A percentile compares a stretch with the other conserved stretches of the same genome.
phyloP scores from a whole-genome alignment of 2,113 vertebrate species.

The Pagrus major region DNA sequence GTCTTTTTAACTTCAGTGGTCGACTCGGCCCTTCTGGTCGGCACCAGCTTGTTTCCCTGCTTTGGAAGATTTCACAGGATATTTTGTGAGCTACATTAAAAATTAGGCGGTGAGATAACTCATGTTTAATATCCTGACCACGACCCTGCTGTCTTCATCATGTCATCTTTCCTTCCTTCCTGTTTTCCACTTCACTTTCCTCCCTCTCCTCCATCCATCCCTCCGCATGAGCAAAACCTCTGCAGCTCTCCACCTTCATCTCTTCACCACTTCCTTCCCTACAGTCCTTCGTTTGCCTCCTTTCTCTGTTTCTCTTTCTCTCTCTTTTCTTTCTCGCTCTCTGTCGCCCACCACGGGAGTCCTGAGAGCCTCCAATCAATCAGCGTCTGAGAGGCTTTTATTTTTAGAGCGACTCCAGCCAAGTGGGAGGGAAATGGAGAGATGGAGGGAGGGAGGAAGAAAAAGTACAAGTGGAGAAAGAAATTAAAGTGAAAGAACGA shows the following conservation, averaged over 20 bases:
- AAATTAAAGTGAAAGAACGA: constrained; percentile 23
- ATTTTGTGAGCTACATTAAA: too few species aligned
- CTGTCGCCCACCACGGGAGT: constrained; percentile 65
- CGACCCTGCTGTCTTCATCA: too few species aligned
- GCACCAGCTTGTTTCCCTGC: too few species aligned
- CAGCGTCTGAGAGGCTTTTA: constrained; percentile 75
- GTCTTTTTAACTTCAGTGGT: too few species aligned
- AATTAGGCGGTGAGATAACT: too few species aligned
- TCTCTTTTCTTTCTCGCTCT: constrained; percentile 21
- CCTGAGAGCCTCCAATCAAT: constrained; percentile 79
- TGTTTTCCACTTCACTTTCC: too few species aligned
- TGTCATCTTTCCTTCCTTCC: too few species aligned
- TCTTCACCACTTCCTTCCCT: constrained; percentile 17
- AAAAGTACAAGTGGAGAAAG: constrained; percentile 21
- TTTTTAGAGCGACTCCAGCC: constrained; percentile 90
- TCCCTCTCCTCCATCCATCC: not conserved
- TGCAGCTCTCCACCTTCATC: constrained; percentile 1
- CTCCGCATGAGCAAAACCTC: constrained; percentile 13
- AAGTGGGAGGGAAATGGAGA: constrained; percentile 63
- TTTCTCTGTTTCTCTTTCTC: not conserved
- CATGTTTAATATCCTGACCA: too few species aligned
- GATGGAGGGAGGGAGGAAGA: constrained; percentile 15
- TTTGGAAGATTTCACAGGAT: too few species aligned
- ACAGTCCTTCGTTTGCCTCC: not conserved
- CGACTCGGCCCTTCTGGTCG: too few species aligned